phyloP scores from a whole-genome alignment of 2,888 invertebrate species.

The Malacosoma neustria region DNA sequence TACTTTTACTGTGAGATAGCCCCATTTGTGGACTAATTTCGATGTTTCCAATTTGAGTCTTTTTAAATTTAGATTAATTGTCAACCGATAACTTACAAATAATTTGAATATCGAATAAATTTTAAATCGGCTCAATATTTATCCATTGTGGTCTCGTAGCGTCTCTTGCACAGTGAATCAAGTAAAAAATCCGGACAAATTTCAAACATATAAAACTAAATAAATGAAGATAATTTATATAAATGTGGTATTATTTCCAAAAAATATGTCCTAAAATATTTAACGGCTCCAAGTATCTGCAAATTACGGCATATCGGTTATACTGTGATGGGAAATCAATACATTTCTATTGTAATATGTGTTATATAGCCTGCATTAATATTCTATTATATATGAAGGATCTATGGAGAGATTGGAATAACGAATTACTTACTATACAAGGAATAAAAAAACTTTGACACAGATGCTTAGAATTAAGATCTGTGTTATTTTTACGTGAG shows the following conservation, averaged over 20 bases:
- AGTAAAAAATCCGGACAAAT: slow-evolving; percentile 63
- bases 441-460: slow-evolving; percentile 45
- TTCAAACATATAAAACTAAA: background rate
- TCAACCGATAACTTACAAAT: slow-evolving; percentile 64
- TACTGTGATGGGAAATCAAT: slow-evolving; percentile 68
- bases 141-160: slow-evolving; percentile 69
- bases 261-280: slow-evolving; percentile 51
- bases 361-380: slow-evolving; percentile 66
- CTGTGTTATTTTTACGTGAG: too few species aligned
- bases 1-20: slow-evolving; percentile 66
- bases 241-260: slow-evolving; percentile 27
- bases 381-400: slow-evolving; percentile 59
- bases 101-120: slow-evolving; percentile 37
- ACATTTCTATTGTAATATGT: slow-evolving; percentile 72
- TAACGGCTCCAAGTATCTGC: slow-evolving; percentile 70
- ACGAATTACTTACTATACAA: slow-evolving; percentile 70
- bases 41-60: slow-evolving; percentile 69
- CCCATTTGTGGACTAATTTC: slow-evolving; percentile 70
- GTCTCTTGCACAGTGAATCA: slow-evolving; percentile 60
- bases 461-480: slow-evolving; percentile 51
- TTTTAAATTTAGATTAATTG: slow-evolving; percentile 67
- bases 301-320: slow-evolving; percentile 68
- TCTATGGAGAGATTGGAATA: slow-evolving; percentile 67
- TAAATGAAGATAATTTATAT: background rate
- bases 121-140: slow-evolving; percentile 44